Base-by-base conservation (phyloP, 2,888 invertebrate genomes). In the Tipula helvola region DNA sequence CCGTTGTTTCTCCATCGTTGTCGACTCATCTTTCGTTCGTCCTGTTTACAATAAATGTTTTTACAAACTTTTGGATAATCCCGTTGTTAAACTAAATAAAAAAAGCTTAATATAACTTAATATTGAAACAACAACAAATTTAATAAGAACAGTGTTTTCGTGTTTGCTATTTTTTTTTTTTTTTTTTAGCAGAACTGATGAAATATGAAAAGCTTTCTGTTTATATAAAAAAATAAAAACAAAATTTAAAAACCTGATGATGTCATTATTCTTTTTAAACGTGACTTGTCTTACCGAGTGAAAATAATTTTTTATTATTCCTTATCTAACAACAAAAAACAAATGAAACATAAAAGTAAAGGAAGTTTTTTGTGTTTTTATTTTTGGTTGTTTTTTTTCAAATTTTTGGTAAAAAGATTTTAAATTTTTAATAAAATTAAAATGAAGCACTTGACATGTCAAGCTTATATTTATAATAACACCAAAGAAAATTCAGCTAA, bases 251-350 rank as follows among this genome's bases (percentile, higher is more conserved):
- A 84, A 39, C 84, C 39, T 84, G 84, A 84, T 84, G 84, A 84
- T 84, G 84, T 84, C 84, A 84, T 84, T 84, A 84, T 41, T 84
- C 39, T 84, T 84, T 28, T 41, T 84, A 39, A 84, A 84, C 84
- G 84, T 84, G 84, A 84, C 84, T 84, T 39, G 84, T 84, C 84
- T n/a, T 84, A 41, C 41, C 84, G 41, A 84, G 84, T 84, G 18
- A 84, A 84, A 84, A 39, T 71, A 71, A 10, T 71, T 71, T 71
- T 71, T 71, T 71, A 71, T 71, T 71, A 71, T 71, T 71, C 12
- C 71, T 71, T 71, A 71, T 71, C 18, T 71, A 28, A 71, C 71
- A 71, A 71, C 71, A 71, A 71, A 71, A 52, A 71, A 71, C 71
- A 71, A 71, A 71, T 71, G 71, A 71, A 71, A 12, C 71, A 71